Conservation (phyloP, 2,797 vertebrate genomes). For the Onychomys torridus region DNA sequence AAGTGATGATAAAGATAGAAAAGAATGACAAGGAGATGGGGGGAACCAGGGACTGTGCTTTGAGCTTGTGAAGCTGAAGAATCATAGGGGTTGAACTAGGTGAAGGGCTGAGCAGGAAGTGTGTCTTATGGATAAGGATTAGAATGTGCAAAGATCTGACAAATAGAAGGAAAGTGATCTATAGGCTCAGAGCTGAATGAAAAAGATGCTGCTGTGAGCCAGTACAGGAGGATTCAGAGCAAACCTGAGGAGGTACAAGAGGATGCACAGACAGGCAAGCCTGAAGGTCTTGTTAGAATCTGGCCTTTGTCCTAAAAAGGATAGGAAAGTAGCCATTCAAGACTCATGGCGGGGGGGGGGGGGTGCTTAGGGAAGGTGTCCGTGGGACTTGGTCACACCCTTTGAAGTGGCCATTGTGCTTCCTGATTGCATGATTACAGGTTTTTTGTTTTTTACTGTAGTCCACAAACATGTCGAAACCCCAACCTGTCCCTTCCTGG, state of each 20-base stretch:
- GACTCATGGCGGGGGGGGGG: neutral
- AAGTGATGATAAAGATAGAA: neutral
- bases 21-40: neutral
- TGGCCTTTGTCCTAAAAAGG: conserved; percentile 29
- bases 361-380: neutral
- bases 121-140: neutral
- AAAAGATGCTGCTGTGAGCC: neutral
- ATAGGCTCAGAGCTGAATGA: neutral
- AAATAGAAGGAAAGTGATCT: neutral
- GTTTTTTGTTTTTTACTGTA: neutral
- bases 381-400: neutral
- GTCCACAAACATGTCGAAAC: neutral
- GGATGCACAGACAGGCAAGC: neutral
- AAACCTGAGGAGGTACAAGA: neutral
- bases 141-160: neutral
- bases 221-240: neutral
- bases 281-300: neutral
- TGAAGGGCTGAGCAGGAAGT: neutral
- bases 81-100: neutral
- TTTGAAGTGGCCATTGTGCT: neutral
- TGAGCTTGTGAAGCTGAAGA: conserved; percentile 1
- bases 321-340: neutral
- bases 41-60: neutral
- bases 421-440: neutral
- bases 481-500: neutral